phyloP scores from a whole-genome alignment of 2,797 vertebrate species.

The Carduelis carduelis region DNA sequence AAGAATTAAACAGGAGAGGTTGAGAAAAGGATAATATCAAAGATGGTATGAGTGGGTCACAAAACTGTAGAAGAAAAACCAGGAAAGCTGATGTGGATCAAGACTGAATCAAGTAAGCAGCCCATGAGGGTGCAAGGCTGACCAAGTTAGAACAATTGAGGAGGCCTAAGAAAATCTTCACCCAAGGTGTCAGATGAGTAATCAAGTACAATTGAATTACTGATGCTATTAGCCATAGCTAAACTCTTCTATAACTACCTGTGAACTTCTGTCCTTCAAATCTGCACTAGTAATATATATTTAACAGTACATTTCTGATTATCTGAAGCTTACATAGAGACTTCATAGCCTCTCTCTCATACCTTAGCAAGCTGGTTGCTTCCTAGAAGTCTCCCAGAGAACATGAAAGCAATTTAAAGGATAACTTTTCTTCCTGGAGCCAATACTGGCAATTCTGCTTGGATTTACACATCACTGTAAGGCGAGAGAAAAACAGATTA shows the following conservation, averaged over 20 bases:
- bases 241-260: neutral
- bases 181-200: neutral
- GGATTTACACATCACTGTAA: neutral
- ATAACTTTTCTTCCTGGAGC: neutral
- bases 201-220: neutral
- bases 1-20: neutral
- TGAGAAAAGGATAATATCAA: neutral
- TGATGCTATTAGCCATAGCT: neutral
- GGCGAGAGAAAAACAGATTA: constrained; percentile 4
- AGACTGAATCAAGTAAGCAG: neutral
- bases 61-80: neutral
- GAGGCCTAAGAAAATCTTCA: neutral
- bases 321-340: neutral
- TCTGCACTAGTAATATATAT: neutral
- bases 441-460: neutral
- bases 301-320: neutral
- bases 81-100: neutral
- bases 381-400: neutral
- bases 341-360: neutral
- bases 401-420: constrained; percentile 11
- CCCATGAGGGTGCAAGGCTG: neutral
- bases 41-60: neutral
- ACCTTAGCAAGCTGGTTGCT: neutral
- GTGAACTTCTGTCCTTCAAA: neutral
- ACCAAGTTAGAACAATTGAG: neutral